Conservation (phyloP, 2,797 vertebrate genomes). For the Babyrousa celebensis region DNA sequence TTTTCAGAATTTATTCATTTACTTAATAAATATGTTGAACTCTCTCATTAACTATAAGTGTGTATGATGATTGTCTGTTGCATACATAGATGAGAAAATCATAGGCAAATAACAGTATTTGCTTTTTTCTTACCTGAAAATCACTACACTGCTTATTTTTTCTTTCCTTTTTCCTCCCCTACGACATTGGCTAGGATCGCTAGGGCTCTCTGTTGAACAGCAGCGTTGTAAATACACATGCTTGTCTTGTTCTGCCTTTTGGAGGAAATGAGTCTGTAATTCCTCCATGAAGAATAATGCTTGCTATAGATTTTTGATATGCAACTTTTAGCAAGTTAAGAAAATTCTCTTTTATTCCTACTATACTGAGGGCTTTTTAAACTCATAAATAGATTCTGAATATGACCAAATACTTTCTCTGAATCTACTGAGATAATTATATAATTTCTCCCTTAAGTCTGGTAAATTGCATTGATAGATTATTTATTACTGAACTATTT, state of each 20-base stretch:
- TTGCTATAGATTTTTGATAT: background rate
- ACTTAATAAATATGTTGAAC: background rate
- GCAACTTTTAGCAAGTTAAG: background rate
- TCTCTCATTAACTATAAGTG: background rate
- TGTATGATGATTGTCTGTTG: background rate
- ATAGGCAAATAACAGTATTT: background rate
- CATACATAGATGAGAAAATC: background rate
- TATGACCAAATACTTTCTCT: background rate
- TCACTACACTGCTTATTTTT: background rate
- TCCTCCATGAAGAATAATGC: background rate
- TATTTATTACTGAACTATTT: background rate
- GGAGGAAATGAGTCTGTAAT: background rate
- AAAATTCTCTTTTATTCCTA: background rate
- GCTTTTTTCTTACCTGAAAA: background rate
- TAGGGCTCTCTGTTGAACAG: background rate
- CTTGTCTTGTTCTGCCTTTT: background rate
- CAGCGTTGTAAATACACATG: background rate
- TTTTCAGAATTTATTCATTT: slow-evolving; percentile 24
- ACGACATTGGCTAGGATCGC: background rate
- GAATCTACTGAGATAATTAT: background rate
- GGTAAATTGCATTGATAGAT: background rate
- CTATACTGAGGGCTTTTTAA: background rate
- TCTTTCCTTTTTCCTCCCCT: background rate
- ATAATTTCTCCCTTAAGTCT: background rate
- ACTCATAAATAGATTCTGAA: background rate